These are phyloP conservation scores for Catalaphyllia jardinei DNA, from an alignment of 64 coral and sea anemone species.

Conservation along the genomic window DNA sequence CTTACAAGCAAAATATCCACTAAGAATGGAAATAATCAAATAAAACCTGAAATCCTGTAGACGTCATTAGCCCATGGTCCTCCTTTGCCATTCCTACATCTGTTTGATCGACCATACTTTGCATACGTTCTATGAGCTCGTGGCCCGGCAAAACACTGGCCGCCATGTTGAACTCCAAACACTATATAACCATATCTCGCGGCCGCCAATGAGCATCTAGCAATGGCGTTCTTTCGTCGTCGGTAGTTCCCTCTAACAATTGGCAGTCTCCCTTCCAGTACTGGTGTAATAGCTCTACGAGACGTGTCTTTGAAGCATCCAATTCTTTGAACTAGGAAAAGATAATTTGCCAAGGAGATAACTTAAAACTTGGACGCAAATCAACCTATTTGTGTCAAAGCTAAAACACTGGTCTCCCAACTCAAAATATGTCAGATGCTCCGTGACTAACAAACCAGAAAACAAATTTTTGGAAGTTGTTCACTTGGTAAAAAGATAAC, in stretches of 20 bases:
- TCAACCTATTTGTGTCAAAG: no score
- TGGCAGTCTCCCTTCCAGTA: neutral
- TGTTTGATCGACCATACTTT: constrained; percentile 27
- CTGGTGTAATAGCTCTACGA: constrained; percentile 19
- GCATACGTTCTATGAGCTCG: constrained; percentile 20
- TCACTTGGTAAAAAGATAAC: no score
- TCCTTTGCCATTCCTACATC: constrained; percentile 36
- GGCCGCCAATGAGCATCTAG: constrained; percentile 6
- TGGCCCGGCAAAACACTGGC: constrained; percentile 40
- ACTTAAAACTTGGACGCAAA: no score
- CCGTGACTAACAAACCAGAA: no score
- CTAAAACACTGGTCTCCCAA: no score
- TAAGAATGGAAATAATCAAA: neutral
- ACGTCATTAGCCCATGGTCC: constrained; percentile 60
- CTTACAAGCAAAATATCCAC: neutral
- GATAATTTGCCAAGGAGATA: neutral
- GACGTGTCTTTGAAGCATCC: constrained; percentile 39
- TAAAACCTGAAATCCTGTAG: constrained; percentile 40
- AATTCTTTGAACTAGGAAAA: constrained; percentile 23
- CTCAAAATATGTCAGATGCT: no score
- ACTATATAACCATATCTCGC: neutral
- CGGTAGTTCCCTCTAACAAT: constrained; percentile 26
- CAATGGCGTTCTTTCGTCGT: constrained; percentile 20
- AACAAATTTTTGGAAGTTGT: no score
- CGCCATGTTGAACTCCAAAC: constrained; percentile 37